Evolutionary conservation across 2,888 invertebrate genomes (phyloP), one percentile per base, ranked within the genome.

Genomic region (Automeris io): DNA sequence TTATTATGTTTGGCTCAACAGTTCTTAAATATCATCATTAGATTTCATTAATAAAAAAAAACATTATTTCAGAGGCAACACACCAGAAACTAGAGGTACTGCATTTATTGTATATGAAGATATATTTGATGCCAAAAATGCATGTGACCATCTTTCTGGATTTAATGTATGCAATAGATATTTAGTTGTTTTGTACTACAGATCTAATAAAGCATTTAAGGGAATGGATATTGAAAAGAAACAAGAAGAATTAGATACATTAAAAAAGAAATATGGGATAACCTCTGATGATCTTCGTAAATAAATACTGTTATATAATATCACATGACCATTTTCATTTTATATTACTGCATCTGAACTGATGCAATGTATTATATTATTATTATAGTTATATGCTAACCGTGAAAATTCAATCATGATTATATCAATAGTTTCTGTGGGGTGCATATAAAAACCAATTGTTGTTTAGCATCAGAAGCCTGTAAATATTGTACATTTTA

Each of bases 31-130:
- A n/a, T n/a, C n/a, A n/a, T n/a, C n/a, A n/a, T n/a, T n/a, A n/a
- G n/a, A n/a, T n/a, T n/a, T n/a, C n/a, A n/a, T n/a, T n/a, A n/a
- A n/a, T n/a, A n/a, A n/a, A n/a, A n/a, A n/a, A n/a, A n/a, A n/a
- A n/a, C n/a, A n/a, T n/a, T 18, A 21, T 89, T 90, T 23, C 78
- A 97, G 94, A 21, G 99, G 99, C 1, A 99, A 98, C 66, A 99
- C 98, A 16, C 95, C 98, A 8, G 99, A 99, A 79, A 97, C 98
- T 0, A 91, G 97, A 74, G 99, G 99, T 36, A 99, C 99, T 21
- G 99, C 99, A 11, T 99, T 99, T 90, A 98, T 99, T 33, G 97
- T 99, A 0, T 99, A 98, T 78, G 99, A 99, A 86, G 99, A 99
- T 70, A 99, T 99, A 61, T 99, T 99, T 88, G 99, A 99, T 89